Conservation (phyloP, 2,113 vertebrate species). For the Brachypodius melanocephalos region DNA sequence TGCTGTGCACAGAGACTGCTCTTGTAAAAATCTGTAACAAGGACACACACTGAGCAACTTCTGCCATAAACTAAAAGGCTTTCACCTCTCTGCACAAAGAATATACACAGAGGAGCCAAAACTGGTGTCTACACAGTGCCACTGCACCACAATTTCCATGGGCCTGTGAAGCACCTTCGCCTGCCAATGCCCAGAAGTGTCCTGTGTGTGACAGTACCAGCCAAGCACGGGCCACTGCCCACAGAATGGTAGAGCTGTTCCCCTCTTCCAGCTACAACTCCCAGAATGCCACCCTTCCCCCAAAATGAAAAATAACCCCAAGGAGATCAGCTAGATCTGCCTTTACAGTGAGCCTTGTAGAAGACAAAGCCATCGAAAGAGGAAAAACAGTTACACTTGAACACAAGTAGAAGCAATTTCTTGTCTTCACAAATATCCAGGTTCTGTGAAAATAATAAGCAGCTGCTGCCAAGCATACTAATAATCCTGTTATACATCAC, state of each 20-base stretch:
- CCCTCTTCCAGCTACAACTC: neutral
- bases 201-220: neutral
- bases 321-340: neutral
- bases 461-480: slow-evolving; percentile 49
- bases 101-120: neutral
- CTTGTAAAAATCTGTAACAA: neutral
- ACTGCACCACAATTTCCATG: rapidly evolving
- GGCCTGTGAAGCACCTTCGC: neutral
- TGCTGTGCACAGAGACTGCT: neutral
- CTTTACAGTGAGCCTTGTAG: neutral
- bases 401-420: neutral
- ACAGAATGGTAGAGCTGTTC: neutral
- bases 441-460: slow-evolving; percentile 38
- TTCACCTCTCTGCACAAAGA: neutral
- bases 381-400: neutral
- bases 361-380: neutral
- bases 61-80: neutral
- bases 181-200: neutral
- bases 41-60: neutral
- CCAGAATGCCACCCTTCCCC: neutral
- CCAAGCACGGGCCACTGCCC: rapidly evolving
- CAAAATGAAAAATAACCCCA: neutral
- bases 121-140: neutral
- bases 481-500: slow-evolving; percentile 40
- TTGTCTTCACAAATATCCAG: slow-evolving; percentile 40